Evolutionary conservation across 2,113 vertebrate genomes (phyloP).

Genomic region (Gadus macrocephalus): DNA sequence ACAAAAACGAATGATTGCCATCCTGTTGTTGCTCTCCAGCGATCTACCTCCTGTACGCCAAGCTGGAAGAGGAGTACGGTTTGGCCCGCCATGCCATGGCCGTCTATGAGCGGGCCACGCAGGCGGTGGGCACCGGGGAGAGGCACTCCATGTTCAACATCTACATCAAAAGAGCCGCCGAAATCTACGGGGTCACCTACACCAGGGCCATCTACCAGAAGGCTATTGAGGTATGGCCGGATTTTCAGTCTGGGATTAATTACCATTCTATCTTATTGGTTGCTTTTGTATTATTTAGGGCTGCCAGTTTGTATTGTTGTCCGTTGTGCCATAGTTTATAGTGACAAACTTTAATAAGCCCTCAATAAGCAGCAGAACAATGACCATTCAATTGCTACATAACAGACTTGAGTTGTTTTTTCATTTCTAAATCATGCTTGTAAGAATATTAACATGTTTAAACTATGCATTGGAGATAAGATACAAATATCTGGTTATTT

Average conservation of each 20-base stretch:
- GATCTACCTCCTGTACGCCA: constrained; percentile 86
- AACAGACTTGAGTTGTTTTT: too few species aligned
- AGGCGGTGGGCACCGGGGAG: constrained; percentile 80
- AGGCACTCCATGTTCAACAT: constrained; percentile 92
- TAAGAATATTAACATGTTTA: too few species aligned
- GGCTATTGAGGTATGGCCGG: constrained; percentile 80
- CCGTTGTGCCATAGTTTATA: too few species aligned
- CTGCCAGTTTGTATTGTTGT: too few species aligned
- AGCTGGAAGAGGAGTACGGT: constrained; percentile 88
- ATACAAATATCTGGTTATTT: not conserved
- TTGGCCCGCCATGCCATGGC: constrained; percentile 91
- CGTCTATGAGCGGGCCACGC: constrained; percentile 86
- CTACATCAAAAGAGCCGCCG: constrained; percentile 89
- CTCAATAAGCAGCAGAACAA: too few species aligned
- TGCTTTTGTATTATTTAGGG: too few species aligned
- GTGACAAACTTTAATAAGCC: too few species aligned
- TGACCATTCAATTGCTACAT: too few species aligned
- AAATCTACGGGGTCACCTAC: constrained; percentile 92
- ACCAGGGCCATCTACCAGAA: constrained; percentile 90
- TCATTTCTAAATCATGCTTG: too few species aligned
- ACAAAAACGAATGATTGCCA: not conserved
- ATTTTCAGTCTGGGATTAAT: too few species aligned
- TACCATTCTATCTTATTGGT: too few species aligned
- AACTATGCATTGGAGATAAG: too few species aligned
- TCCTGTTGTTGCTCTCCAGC: constrained; percentile 56